Evolutionary conservation across 2,797 vertebrate species (phyloP), one percentile per base, ranked within the genome.

Genomic region (Notolabrus celidotus): DNA sequence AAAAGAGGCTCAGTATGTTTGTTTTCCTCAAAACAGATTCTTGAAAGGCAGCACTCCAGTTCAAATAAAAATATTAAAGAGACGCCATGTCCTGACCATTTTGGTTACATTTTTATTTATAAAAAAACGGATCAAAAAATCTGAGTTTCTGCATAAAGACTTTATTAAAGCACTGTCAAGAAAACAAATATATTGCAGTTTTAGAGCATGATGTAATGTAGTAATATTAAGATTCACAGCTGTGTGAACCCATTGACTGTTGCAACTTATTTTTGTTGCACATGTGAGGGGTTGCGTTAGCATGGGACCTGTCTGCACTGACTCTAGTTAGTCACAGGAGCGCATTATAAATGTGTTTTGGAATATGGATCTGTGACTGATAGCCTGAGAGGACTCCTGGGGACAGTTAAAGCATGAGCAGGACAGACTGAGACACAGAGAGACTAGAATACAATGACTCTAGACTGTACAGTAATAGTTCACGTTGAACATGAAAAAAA

Each of bases 281-380:
- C 54, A 69, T 65, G 52, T 49, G 64, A 64, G 34, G 29, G 20
- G 11, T 29, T 42, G 65, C 65, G 46, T 67, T 38, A 64, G 38
- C 59, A 42, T 56, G 47, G 43, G 82, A 71, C 53, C 70, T 85
- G 80, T 86, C 83, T 74, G 51, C 75, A 65, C 74, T 42, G 57
- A 58, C 75, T 87, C 60, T 50, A 71, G 53, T 79, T 71, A 80
- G 80, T 71, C 65, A 71, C 38, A 57, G 67, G 47, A 75, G 56
- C 57, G 36, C 50, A 80, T 77, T 83, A 71, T 72, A 51, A 84
- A 72, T 75, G 65, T 53, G 42, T 25, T 33, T 22, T 33, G 54
- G 50, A 56, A 57, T 66, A 78, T 39, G 55, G 69, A 38, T 71
- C 67, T 31, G 42, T 46, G 75, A 71, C 55, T 74, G 82, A 75